Evolutionary conservation across 2,888 invertebrate species (phyloP).

Genomic region (Dicroscelio sp.): DNA sequence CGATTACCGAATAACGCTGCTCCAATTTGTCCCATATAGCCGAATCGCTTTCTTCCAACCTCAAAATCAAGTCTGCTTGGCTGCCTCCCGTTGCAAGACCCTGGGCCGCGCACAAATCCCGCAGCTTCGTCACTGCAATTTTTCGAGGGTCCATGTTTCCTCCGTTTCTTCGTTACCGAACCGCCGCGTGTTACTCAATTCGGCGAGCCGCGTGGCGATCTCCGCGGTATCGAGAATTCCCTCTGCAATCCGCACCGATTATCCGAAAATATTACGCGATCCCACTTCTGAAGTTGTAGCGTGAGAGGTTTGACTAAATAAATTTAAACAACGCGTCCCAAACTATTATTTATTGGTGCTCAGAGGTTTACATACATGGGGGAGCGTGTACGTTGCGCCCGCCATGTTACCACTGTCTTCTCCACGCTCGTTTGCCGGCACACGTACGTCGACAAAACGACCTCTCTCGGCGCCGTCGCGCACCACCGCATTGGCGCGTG

Average conservation of each 20-base stretch:
- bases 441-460: no score
- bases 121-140: neutral
- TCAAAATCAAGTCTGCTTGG: neutral
- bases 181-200: neutral
- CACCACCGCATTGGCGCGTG: no score
- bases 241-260: neutral
- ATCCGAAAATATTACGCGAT: neutral
- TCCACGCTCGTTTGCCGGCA: no score
- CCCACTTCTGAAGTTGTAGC: neutral
- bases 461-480: no score
- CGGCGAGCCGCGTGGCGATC: neutral
- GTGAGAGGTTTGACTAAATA: no score
- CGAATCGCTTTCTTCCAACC: neutral
- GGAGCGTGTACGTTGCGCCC: no score
- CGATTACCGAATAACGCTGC: neutral
- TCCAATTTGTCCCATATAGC: neutral
- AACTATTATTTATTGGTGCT: neutral
- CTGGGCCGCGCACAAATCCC: neutral
- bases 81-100: neutral
- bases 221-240: neutral
- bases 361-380: no score
- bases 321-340: no score
- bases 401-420: no score
- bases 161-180: no score
- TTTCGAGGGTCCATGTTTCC: neutral